These are phyloP conservation scores for Brachyopa scutellaris DNA, from an alignment of 2,888 invertebrate species.

Conservation along the genomic window DNA sequence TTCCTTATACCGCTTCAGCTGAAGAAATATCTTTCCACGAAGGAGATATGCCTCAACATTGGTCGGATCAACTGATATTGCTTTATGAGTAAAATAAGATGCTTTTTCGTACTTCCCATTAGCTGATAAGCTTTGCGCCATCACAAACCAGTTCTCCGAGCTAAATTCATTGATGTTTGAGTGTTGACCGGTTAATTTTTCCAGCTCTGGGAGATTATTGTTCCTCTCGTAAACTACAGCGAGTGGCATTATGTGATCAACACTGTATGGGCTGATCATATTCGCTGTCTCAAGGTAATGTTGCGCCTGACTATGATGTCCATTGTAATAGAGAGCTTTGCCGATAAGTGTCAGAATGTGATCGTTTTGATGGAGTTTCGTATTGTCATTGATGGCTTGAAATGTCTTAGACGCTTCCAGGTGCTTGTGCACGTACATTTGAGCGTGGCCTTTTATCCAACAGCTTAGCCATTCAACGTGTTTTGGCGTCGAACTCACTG, in stretches of 20 bases:
- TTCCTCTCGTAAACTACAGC: constrained; percentile 85
- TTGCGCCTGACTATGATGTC: constrained; percentile 87
- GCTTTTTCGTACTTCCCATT: constrained; percentile 85
- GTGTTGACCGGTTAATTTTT: constrained; percentile 83
- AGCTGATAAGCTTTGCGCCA: constrained; percentile 87
- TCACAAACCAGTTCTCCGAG: constrained; percentile 89
- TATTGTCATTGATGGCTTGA: constrained; percentile 86
- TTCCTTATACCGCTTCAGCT: constrained; percentile 78
- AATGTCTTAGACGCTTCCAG: constrained; percentile 86
- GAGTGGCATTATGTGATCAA: constrained; percentile 86
- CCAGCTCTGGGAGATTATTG: constrained; percentile 84
- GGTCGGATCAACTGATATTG: constrained; percentile 85
- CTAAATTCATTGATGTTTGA: constrained; percentile 82
- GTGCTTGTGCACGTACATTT: constrained; percentile 87
- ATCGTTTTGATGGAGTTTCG: constrained; percentile 86
- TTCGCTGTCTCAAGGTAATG: constrained; percentile 81
- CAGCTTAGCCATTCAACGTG: constrained; percentile 83
- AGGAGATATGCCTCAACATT: constrained; percentile 89
- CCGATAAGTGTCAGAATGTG: constrained; percentile 87
- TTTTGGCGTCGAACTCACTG: constrained; percentile 77
- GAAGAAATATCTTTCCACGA: constrained; percentile 83
- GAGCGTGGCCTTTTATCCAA: constrained; percentile 86
- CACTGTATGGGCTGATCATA: constrained; percentile 83
- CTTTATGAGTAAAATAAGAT: constrained; percentile 88
- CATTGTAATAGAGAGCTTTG: constrained; percentile 88